Conservation (phyloP, 2,888 invertebrate genomes). For the Diloba caeruleocephala region DNA sequence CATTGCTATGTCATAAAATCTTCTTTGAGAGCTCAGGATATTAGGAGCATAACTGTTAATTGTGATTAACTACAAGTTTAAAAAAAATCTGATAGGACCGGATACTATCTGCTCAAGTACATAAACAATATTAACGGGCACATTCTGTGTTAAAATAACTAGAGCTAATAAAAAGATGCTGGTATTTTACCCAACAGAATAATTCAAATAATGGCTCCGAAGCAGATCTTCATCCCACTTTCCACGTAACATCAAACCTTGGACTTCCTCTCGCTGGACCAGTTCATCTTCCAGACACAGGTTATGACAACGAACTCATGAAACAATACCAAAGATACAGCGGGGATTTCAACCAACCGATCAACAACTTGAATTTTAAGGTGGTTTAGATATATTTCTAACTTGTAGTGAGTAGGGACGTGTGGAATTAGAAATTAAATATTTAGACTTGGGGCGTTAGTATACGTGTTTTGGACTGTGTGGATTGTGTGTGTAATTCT, state of each 20-base stretch:
- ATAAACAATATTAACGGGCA: background rate
- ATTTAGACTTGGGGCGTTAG: constrained; percentile 20
- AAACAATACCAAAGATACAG: constrained; percentile 90
- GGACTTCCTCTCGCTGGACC: constrained; percentile 94
- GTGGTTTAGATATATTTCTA: constrained; percentile 57
- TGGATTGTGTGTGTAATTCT: no score
- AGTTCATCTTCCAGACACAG: constrained; percentile 92
- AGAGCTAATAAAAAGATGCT: no score
- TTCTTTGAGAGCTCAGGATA: no score
- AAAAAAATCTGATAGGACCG: no score
- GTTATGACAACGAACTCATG: constrained; percentile 88
- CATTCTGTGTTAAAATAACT: background rate
- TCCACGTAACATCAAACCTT: constrained; percentile 78
- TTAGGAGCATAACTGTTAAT: no score
- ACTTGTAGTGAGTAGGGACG: constrained; percentile 8
- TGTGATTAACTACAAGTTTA: no score
- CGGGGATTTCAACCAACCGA: constrained; percentile 93
- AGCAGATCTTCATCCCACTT: constrained; percentile 82
- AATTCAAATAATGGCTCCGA: constrained; percentile 89
- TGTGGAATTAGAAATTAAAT: constrained; percentile 52
- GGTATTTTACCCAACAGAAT: constrained; percentile 72
- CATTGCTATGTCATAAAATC: no score
- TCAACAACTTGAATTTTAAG: constrained; percentile 86
- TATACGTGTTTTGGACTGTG: background rate
- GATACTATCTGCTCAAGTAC: no score